A percentile compares a stretch with the other conserved stretches of the same genome.
phyloP scores from a whole-genome alignment of 2,797 vertebrate genomes.

The Muraenolepis orangiensis region DNA sequence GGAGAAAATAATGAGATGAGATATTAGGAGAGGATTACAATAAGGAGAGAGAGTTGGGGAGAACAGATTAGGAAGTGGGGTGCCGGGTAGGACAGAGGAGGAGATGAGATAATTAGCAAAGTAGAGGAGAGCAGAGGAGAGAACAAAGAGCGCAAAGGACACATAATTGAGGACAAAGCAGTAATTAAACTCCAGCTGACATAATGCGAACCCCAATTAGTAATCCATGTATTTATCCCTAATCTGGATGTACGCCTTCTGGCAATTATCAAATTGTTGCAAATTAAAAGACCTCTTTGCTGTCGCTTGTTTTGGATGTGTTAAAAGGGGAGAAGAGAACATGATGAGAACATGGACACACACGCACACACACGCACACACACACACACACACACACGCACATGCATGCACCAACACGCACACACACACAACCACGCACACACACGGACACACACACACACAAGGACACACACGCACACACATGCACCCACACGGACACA shows the following conservation, averaged over 20 bases:
- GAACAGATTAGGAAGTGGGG: neutral
- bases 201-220: neutral
- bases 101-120: neutral
- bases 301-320: neutral
- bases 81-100: neutral
- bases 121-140: neutral
- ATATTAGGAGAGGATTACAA: neutral
- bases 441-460: no score
- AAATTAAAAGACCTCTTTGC: neutral
- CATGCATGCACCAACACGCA: neutral
- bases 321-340: neutral
- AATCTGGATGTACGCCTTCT: conserved; percentile 9
- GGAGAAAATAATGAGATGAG: neutral
- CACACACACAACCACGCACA: neutral
- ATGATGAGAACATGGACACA: no score
- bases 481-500: neutral
- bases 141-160: neutral
- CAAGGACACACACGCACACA: no score
- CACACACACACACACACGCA: neutral
- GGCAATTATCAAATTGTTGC: conserved; percentile 8
- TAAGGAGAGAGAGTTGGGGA: neutral
- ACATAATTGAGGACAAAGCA: neutral
- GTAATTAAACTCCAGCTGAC: neutral
- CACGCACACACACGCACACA: no score
- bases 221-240: conserved; percentile 8